These are phyloP conservation scores for Chelonia mydas DNA, from an alignment of 2,797 vertebrate species.

Conservation along the genomic window DNA sequence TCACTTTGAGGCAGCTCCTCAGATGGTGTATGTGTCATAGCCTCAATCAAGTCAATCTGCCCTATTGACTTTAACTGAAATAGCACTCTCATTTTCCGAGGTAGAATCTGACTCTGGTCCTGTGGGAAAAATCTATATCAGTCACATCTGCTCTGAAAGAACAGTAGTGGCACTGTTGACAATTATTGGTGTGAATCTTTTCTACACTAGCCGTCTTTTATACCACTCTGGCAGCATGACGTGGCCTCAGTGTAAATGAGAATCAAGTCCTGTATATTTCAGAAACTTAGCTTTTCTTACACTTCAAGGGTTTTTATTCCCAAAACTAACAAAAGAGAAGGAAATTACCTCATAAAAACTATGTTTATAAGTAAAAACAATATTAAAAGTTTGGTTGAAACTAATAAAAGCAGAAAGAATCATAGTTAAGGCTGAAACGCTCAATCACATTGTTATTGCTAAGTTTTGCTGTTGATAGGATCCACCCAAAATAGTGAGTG, in stretches of 20 bases:
- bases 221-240: fast-evolving
- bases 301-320: neutral
- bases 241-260: neutral
- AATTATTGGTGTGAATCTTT: neutral
- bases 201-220: neutral
- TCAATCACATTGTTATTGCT: neutral
- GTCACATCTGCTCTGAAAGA: neutral
- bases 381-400: fast-evolving
- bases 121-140: neutral
- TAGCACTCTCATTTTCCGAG: neutral
- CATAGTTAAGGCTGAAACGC: neutral
- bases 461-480: neutral
- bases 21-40: neutral
- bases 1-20: neutral
- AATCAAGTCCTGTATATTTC: neutral
- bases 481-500: neutral
- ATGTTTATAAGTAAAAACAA: neutral
- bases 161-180: neutral
- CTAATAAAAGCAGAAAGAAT: neutral
- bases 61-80: neutral
- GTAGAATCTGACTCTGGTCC: neutral
- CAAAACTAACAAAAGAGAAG: neutral
- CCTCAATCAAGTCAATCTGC: neutral
- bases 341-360: neutral
- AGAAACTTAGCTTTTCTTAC: neutral